Base-by-base conservation (phyloP, 1,140 invertebrate species). In the Drosophila sturtevanti region DNA sequence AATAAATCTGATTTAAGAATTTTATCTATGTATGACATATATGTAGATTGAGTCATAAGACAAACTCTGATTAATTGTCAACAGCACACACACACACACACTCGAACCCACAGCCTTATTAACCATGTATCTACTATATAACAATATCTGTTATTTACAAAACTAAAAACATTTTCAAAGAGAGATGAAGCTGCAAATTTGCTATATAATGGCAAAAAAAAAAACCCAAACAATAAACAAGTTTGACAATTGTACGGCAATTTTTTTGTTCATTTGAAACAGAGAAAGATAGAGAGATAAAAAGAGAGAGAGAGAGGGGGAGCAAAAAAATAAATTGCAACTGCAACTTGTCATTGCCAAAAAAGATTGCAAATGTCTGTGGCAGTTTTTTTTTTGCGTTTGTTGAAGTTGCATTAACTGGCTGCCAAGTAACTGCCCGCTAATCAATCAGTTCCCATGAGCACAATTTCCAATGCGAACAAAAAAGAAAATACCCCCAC, bases 361-460 rank as follows among this genome's bases (percentile, higher is more conserved):
- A 87, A 87, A 84, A 65, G 68, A 71, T 82, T 87, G 82, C 76
- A 87, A 87, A 87, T 87, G 56, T 79, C 79, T 78, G 74, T 48
- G 41, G 14, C 82, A 81, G 77, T 85, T 72, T 67, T 68, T 58
- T 35, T 59, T 27, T 51, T 16, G 14, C 21, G 56, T 51, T 31
- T 14, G 14, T 12, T 58, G 51, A 12, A 41, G 16, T 72, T 69
- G 82, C 72, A 67, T 68, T 72, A 56, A 79, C 41, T 48, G 41
- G 16, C 41, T 48, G 64, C 65, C 41, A 67, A 63, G 73, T 78
- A 79, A 89, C 81, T 82, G 80, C 65, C 84, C 75, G 76, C 84
- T 89, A 87, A 89, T 87, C 82, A 87, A 89, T 89, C 82, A 89
- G 82, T 87, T 87, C 82, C 82, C 82, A 87, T 87, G 82, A 84